Evolutionary conservation across 2,888 invertebrate species (phyloP), one percentile per base, ranked within the genome.

Genomic region (Polydrusus cervinus): DNA sequence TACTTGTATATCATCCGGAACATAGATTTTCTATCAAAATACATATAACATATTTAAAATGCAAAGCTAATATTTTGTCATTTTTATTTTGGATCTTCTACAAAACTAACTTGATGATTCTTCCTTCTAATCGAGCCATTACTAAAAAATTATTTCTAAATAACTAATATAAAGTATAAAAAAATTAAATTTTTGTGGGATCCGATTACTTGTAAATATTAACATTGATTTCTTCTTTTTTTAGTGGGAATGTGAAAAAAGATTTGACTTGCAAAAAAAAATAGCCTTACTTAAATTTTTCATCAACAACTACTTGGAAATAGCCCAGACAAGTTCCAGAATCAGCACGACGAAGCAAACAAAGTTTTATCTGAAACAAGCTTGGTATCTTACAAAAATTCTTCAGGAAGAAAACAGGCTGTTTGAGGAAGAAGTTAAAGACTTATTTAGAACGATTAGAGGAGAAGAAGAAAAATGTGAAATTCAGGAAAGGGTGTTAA

Each of bases 271-370:
- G 1, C 88, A 90, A 75, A 89, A 93, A 64, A 88, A 91, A 60
- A 89, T 91, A n/a, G 86, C 90, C 69, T 88, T 95, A 1, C 85
- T 95, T 0, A 91, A 92, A 82, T 91, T 93, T 81, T 93, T 95
- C 80, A 91, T 94, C 62, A 88, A 91, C 16, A 93, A 94, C 81
- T 92, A 94, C 80, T 89, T 94, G 43, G 89, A 90, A 66, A 93
- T 95, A 89, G 91, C 93, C 0, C 89, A 91, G 67, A 90, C 89
- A 62, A 92, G 93, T 77, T 89, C 90, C 14, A 89, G 90, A 76
- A 91, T 92, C 76, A 89, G 90, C 11, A 90, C 92, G 0, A 87
- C 89, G 18, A 87, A 89, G 71, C 91, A 93, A 82, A 92, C 92
- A 8, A 86, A 90, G 1, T 89, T 92, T 74, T 94, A 93, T 82